phyloP scores from a whole-genome alignment of 2,888 invertebrate genomes.

The Alcis repandata region DNA sequence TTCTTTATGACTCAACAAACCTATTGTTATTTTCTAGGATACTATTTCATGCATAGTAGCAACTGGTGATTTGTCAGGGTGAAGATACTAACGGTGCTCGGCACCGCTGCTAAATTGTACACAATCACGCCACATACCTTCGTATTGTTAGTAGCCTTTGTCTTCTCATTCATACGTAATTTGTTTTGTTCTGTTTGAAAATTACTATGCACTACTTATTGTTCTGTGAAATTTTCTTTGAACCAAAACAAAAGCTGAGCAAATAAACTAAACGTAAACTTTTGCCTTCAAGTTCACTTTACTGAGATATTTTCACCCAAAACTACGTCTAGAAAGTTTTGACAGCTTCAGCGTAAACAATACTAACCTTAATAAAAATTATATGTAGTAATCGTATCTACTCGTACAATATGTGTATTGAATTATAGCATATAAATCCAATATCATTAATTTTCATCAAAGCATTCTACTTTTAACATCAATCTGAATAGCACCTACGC shows the following conservation, averaged over 20 bases:
- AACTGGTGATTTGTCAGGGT: constrained; percentile 75
- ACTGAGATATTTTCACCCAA: neutral
- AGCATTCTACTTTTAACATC: too few species aligned
- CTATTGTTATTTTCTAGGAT: constrained; percentile 32
- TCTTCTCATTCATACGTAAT: constrained; percentile 60
- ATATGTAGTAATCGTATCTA: neutral
- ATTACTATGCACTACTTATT: constrained; percentile 2
- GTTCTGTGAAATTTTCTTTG: neutral
- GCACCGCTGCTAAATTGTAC: constrained; percentile 75
- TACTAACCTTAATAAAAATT: neutral
- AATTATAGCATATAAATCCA: too few species aligned
- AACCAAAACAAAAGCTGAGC: neutral
- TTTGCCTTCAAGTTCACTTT: neutral
- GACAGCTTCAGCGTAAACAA: neutral
- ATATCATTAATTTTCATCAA: too few species aligned
- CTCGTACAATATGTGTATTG: neutral
- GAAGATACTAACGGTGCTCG: constrained; percentile 75
- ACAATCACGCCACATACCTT: constrained; percentile 78
- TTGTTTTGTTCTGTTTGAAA: constrained; percentile 49
- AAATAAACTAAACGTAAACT: neutral
- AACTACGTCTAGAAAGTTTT: constrained; percentile 13
- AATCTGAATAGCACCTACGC: too few species aligned
- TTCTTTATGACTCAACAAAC: constrained; percentile 22
- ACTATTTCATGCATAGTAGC: constrained; percentile 61
- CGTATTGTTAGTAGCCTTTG: constrained; percentile 64